phyloP scores from a whole-genome alignment of 2,113 vertebrate species.

The Trinectes maculatus region DNA sequence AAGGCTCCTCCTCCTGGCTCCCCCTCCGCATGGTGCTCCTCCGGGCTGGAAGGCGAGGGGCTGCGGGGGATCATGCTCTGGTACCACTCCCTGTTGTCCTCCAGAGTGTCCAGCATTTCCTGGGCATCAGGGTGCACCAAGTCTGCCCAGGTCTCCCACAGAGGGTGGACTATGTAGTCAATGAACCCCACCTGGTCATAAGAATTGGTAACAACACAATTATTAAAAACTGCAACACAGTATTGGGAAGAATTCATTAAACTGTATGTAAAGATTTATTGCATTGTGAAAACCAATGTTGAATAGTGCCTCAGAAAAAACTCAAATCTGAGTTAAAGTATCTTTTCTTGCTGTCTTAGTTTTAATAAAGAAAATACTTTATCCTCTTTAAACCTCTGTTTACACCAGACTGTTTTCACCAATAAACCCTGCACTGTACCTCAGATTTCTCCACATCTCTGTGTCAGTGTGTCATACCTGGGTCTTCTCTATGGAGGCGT shows the following conservation, averaged over 20 bases:
- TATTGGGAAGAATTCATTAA: too few species aligned
- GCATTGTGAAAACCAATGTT: too few species aligned
- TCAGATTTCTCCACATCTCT: background rate
- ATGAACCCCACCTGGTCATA: constrained; percentile 89
- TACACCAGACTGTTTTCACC: too few species aligned
- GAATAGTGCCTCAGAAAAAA: too few species aligned
- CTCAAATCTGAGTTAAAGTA: too few species aligned
- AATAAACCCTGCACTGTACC: too few species aligned
- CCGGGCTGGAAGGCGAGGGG: constrained; percentile 76
- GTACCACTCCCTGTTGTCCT: constrained; percentile 95
- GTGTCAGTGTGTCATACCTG: constrained; percentile 80
- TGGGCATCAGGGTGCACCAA: constrained; percentile 92
- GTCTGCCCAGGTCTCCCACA: constrained; percentile 96
- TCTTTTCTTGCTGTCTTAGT: too few species aligned
- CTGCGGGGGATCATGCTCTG: constrained; percentile 93
- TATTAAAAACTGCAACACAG: too few species aligned
- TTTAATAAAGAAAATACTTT: too few species aligned
- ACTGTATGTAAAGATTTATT: too few species aligned
- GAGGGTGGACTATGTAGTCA: constrained; percentile 91
- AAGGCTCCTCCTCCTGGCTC: constrained; percentile 22
- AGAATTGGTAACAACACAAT: background rate
- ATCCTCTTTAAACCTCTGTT: too few species aligned
- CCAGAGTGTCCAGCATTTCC: constrained; percentile 90
- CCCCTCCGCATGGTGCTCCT: constrained; percentile 56
- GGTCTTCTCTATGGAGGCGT: constrained; percentile 90